A percentile compares a stretch with the other conserved stretches of the same genome.
These are phyloP conservation scores for Melanotaenia maccullochi DNA, from an alignment of 2,797 vertebrate genomes.

Conservation along the genomic window DNA sequence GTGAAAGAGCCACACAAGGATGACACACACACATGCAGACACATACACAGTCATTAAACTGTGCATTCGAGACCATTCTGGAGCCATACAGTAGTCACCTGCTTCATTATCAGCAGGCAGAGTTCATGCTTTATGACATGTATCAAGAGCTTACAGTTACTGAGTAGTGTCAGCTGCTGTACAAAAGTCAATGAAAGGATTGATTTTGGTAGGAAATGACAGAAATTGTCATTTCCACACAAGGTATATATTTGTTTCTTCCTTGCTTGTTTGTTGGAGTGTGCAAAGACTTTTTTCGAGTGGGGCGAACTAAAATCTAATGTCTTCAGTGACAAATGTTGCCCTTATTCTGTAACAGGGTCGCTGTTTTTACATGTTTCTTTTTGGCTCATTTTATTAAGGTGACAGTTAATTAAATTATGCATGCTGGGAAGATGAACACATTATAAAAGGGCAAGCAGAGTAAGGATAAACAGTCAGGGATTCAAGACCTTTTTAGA, in stretches of 20 bases:
- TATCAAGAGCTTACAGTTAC: slow-evolving; percentile 75
- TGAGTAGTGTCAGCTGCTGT: slow-evolving; percentile 66
- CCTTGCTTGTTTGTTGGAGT: slow-evolving; percentile 11
- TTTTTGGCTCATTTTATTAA: slow-evolving; percentile 35
- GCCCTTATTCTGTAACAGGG: slow-evolving; percentile 26
- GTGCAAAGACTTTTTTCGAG: slow-evolving; percentile 16
- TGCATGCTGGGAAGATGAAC: slow-evolving; percentile 50
- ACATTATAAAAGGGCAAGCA: slow-evolving; percentile 49
- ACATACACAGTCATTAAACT: slow-evolving; percentile 83
- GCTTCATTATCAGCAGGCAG: slow-evolving; percentile 90
- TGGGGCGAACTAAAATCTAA: background rate
- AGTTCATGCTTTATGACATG: slow-evolving; percentile 84
- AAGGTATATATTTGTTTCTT: slow-evolving; percentile 12
- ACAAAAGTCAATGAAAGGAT: slow-evolving; percentile 57
- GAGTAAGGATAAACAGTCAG: slow-evolving; percentile 59
- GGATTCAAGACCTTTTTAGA: slow-evolving; percentile 41
- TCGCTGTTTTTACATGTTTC: slow-evolving; percentile 41
- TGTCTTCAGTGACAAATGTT: slow-evolving; percentile 12
- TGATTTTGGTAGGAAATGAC: slow-evolving; percentile 21
- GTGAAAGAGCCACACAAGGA: slow-evolving; percentile 86
- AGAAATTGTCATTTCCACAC: slow-evolving; percentile 32
- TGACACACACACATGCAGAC: slow-evolving; percentile 54
- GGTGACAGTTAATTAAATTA: slow-evolving; percentile 55
- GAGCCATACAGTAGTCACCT: slow-evolving; percentile 82
- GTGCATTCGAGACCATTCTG: slow-evolving; percentile 87